Evolutionary conservation across 2,888 invertebrate species (phyloP).

Genomic region (Drepana falcataria): DNA sequence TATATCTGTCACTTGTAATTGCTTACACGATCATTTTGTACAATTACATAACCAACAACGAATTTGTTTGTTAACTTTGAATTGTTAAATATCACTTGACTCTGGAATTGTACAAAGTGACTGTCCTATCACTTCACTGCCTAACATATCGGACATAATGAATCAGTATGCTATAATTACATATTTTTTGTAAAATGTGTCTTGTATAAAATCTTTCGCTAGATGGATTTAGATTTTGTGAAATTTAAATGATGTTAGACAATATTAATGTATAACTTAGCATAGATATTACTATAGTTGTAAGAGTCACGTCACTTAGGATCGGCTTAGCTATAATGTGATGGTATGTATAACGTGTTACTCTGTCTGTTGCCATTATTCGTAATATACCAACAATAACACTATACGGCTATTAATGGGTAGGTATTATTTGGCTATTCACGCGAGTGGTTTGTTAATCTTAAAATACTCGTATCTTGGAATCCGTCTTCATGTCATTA

Average conservation of each 20-base stretch:
- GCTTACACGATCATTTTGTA: slow-evolving; percentile 20
- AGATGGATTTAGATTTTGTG: slow-evolving; percentile 44
- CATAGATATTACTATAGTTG: slow-evolving; percentile 21
- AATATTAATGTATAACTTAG: slow-evolving; percentile 60
- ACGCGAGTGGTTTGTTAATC: no score
- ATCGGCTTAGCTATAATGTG: slow-evolving; percentile 22
- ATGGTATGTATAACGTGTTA: slow-evolving; percentile 12
- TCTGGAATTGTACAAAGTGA: slow-evolving; percentile 6
- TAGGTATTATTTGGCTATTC: background rate
- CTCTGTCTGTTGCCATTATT: slow-evolving; percentile 16
- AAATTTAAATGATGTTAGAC: slow-evolving; percentile 60
- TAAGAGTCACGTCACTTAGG: slow-evolving; percentile 23
- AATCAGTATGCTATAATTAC: slow-evolving; percentile 59
- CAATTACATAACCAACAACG: slow-evolving; percentile 20
- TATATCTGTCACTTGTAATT: slow-evolving; percentile 24
- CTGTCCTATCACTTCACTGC: slow-evolving; percentile 46
- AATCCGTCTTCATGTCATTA: slow-evolving; percentile 51
- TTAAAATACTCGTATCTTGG: slow-evolving; percentile 2
- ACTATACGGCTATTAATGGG: background rate
- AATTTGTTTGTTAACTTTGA: slow-evolving; percentile 1
- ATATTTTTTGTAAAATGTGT: slow-evolving; percentile 47
- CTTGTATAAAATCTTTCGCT: slow-evolving; percentile 59
- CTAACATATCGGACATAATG: slow-evolving; percentile 67
- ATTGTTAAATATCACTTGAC: no score
- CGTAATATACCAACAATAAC: slow-evolving; percentile 5